Percentiles rank a stretch among this genome's conserved stretches.
phyloP scores from a whole-genome alignment of 2,888 invertebrate species.

The Schizaphis graminum region DNA sequence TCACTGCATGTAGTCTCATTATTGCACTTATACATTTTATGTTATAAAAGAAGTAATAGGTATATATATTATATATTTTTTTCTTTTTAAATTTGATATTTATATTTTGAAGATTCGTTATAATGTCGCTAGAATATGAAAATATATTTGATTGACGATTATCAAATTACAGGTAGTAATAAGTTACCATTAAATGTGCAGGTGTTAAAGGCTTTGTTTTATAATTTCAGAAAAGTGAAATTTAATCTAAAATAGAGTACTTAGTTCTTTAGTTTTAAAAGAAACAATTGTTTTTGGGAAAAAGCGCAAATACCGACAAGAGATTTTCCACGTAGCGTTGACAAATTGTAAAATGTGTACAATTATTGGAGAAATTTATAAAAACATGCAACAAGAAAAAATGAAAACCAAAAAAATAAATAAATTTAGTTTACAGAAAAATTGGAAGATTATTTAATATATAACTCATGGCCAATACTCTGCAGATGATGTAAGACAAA shows the following conservation, averaged over 20 bases:
- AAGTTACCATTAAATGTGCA: constrained; percentile 9
- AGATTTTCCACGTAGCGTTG: neutral
- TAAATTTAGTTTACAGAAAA: constrained; percentile 4
- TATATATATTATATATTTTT: no score
- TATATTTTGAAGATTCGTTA: neutral
- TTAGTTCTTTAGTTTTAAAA: neutral
- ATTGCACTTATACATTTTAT: neutral
- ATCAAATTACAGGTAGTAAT: constrained; percentile 34
- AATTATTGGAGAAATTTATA: neutral
- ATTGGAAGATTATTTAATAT: neutral
- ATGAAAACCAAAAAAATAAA: neutral
- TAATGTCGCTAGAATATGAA: neutral
- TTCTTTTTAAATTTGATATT: neutral
- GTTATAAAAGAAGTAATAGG: no score
- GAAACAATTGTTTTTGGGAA: constrained; percentile 39
- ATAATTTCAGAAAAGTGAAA: constrained; percentile 25
- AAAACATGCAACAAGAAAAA: neutral
- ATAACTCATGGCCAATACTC: neutral
- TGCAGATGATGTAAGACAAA: constrained; percentile 23
- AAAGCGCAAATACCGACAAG: constrained; percentile 39
- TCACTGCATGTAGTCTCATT: neutral
- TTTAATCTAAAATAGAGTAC: neutral
- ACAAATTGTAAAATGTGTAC: neutral
- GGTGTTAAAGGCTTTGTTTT: constrained; percentile 18
- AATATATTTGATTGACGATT: constrained; percentile 11